Evolutionary conservation across 2,888 invertebrate genomes (phyloP).

Genomic region (Sturmia bella): DNA sequence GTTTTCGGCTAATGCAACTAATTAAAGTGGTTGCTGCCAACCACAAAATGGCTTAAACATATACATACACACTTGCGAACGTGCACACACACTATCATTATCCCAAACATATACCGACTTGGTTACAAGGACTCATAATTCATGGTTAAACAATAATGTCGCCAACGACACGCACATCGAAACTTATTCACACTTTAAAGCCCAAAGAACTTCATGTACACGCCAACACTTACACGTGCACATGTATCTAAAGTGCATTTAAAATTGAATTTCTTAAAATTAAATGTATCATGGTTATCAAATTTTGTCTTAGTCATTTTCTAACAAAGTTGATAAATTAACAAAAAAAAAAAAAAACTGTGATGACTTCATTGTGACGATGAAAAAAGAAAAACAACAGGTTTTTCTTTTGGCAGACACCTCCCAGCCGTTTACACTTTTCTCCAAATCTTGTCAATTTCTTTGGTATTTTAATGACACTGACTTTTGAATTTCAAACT

Average conservation of each 20-base stretch:
- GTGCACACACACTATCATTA: neutral
- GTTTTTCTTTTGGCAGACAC: slow-evolving; percentile 32
- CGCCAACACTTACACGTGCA: neutral
- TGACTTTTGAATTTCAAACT: slow-evolving; percentile 65
- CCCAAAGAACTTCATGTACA: neutral
- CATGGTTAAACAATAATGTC: slow-evolving; percentile 63
- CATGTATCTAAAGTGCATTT: slow-evolving; percentile 14
- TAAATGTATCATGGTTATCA: slow-evolving; percentile 37
- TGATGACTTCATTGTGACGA: slow-evolving; percentile 14
- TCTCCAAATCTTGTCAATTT: slow-evolving; percentile 62
- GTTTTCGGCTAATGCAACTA: slow-evolving; percentile 73
- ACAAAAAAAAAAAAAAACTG: neutral
- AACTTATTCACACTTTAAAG: neutral
- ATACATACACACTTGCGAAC: slow-evolving; percentile 5
- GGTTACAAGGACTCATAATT: slow-evolving; percentile 67
- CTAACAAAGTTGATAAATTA: neutral
- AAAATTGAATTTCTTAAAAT: slow-evolving; percentile 24
- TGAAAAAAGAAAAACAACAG: slow-evolving; percentile 42
- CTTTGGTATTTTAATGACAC: slow-evolving; percentile 67
- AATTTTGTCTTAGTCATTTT: slow-evolving; percentile 40
- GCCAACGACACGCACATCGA: neutral
- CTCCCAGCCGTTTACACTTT: slow-evolving; percentile 20
- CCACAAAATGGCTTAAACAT: slow-evolving; percentile 68
- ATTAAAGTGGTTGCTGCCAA: slow-evolving; percentile 77
- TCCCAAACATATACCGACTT: slow-evolving; percentile 39